These are phyloP conservation scores for Acrobasis consociella DNA, from an alignment of 2,888 invertebrate species.

Conservation along the genomic window DNA sequence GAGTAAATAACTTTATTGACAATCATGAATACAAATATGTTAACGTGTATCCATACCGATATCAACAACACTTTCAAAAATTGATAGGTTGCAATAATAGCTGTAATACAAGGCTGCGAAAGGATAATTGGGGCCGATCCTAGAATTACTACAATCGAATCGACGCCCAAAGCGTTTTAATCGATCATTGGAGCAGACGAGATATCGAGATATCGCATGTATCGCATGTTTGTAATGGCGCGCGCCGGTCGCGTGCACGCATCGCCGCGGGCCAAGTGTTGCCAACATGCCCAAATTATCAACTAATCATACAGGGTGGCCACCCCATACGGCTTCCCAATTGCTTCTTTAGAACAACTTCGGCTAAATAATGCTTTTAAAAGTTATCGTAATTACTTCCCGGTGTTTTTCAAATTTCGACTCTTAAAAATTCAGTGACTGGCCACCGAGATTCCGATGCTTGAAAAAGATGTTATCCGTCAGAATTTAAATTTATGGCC, in stretches of 20 bases:
- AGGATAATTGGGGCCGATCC: conserved; percentile 27
- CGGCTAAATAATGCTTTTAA: conserved; percentile 51
- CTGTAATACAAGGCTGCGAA: conserved; percentile 14
- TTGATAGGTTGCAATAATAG: conserved; percentile 12
- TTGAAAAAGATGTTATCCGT: conserved; percentile 25
- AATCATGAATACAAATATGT: too few relatives aligned
- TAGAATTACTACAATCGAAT: conserved; percentile 25
- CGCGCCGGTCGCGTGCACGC: conserved; percentile 60
- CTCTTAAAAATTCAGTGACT: background rate
- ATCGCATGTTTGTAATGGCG: conserved; percentile 58
- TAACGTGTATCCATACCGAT: background rate
- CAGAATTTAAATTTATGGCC: conserved; percentile 17
- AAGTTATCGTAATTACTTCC: conserved; percentile 42
- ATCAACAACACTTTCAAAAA: conserved; percentile 4
- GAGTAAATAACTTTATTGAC: too few relatives aligned
- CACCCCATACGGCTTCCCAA: conserved; percentile 53
- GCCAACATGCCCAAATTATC: conserved; percentile 61
- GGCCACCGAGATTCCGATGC: background rate
- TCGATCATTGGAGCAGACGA: conserved; percentile 34
- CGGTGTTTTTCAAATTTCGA: conserved; percentile 16
- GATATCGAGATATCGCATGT: conserved; percentile 50
- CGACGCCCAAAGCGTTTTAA: conserved; percentile 22
- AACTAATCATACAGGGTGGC: conserved; percentile 68
- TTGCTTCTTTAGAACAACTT: conserved; percentile 70
- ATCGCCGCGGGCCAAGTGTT: conserved; percentile 54